Evolutionary conservation across 2,888 invertebrate species (phyloP).

Genomic region (Caenorhabditis angaria): DNA sequence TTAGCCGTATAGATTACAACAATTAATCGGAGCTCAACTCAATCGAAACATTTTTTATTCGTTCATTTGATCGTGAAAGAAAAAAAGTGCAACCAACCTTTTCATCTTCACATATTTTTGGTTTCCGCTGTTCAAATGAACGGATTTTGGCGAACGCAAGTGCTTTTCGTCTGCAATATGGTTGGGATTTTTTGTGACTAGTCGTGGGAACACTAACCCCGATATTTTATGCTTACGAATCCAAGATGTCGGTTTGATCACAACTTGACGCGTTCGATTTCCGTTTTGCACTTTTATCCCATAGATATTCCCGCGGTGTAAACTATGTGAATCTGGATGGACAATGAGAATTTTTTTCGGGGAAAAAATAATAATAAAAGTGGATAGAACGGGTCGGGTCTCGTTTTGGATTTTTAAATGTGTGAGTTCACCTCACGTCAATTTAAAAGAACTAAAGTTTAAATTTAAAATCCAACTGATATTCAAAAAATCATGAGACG

Average conservation of each 20-base stretch:
- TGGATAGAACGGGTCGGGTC: no score
- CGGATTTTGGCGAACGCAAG: conserved; percentile 7
- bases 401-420: no score
- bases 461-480: no score
- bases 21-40: conserved; percentile 1
- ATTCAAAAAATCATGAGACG: no score
- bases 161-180: conserved; percentile 6
- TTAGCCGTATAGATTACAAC: conserved; percentile 6
- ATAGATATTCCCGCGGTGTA: conserved; percentile 21
- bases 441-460: no score
- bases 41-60: conserved; percentile 1
- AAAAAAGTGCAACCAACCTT: conserved; percentile 8
- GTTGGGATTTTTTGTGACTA: not conserved
- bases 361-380: no score
- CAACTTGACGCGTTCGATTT: conserved; percentile 8
- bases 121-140: not conserved
- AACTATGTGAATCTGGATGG: not conserved
- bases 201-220: conserved; percentile 8
- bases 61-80: no score
- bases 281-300: conserved; percentile 18
- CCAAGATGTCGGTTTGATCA: conserved; percentile 17
- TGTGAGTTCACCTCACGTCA: no score
- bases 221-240: conserved; percentile 11
- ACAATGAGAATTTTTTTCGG: not conserved
- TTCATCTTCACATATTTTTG: conserved; percentile 2